phyloP scores from a whole-genome alignment of 2,113 vertebrate species.

The Burhinus oedicnemus region DNA sequence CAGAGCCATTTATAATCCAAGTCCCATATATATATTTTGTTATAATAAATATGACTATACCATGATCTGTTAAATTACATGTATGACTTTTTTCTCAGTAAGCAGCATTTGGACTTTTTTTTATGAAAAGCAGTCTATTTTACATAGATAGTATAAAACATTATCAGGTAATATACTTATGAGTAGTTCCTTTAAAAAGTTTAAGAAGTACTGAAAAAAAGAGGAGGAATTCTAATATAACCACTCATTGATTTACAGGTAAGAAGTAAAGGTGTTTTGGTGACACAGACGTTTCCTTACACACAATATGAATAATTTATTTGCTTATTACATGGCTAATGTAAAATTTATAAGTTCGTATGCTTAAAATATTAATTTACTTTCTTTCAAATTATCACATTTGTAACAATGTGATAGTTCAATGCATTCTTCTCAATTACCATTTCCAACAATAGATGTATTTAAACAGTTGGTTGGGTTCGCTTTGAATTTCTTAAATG shows the following conservation, averaged over 20 bases:
- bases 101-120: background rate
- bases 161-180: background rate
- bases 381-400: background rate
- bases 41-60: background rate
- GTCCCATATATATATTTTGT: background rate
- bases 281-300: background rate
- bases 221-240: background rate
- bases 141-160: background rate
- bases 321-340: background rate
- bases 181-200: background rate
- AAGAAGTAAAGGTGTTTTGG: background rate
- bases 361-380: background rate
- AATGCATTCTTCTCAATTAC: background rate
- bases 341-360: background rate
- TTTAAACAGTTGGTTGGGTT: background rate
- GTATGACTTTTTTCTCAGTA: background rate
- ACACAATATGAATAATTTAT: background rate
- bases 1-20: background rate
- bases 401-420: background rate
- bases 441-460: background rate
- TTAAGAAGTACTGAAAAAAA: background rate
- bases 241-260: background rate
- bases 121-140: background rate
- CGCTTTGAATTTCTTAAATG: background rate
- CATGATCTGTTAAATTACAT: background rate